Base-by-base conservation (phyloP, 2,888 invertebrate species). In the Melangyna quadrimaculata region DNA sequence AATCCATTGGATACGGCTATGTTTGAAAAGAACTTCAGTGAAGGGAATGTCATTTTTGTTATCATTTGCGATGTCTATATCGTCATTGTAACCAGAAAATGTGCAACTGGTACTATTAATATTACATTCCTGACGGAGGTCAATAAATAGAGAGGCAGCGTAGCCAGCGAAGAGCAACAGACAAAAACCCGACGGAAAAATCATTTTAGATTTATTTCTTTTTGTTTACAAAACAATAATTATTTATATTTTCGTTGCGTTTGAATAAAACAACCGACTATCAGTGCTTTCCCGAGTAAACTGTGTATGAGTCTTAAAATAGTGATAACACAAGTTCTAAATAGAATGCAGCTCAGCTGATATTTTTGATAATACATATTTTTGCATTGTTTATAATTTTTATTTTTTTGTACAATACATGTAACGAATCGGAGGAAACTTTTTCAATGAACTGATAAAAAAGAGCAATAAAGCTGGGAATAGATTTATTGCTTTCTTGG, bases 1-100 rank as follows among this genome's bases (percentile, higher is more conserved):
- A 45, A 91, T 32, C 0, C 87, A 59, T 0, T 88, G 80, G 22
- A 90, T 48, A 9, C 87, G 71, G 27, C 89, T 89, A 48, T 90
- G 87, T 17, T 86, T 88, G 37, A 89, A 78, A 10, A 89, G 48
- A n/a, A 87, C n/a, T 29, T 87, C 79, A 87, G 55, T 90, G 75
- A 67, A 79, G 6, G 19, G 43, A 37, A 72, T 61, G 6, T 9
- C 48, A 1, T 24, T 40, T 10, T 40, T 24, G 5, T 37, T 27
- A 12, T 37, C 74, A 17, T 53, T 40, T 2, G 57, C 24, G 14
- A 61, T 61, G 9, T 80, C 59, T 1, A 35, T 3, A 9, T 80
- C 75, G 3, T 80, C 78, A 24, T 40, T 69, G 55, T 53, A 80
- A 24, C 72, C 51, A 37, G 84, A 72, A 40, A 84, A 37, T 1